Evolutionary conservation across 1,140 invertebrate species (phyloP), one percentile per base, ranked within the genome.

Genomic region (Sitophilus oryzae): DNA sequence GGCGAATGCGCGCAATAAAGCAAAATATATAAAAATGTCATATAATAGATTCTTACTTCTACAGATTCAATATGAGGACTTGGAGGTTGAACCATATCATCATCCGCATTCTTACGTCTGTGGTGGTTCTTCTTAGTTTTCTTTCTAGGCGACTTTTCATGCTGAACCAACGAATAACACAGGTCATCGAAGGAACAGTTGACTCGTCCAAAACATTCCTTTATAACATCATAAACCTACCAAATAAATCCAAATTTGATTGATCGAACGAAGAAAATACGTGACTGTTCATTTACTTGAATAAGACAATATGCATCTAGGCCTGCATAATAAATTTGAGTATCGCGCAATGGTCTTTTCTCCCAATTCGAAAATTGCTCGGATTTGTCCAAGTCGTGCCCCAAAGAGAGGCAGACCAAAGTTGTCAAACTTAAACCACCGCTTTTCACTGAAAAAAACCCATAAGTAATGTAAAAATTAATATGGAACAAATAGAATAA

Each of bases 311-410:
- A 83, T 2, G 88, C 87, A 76, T 92, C 89, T 20, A 90, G 65
- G 21, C 88, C 88, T 52, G 89, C 90, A 79, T 93, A 93, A 55
- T 73, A 67, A 21, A 89, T 79, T 74, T 93, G 91, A 48, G 79
- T 78, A 35, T 78, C 67, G 50, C 89, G 71, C 19, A 93, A 69
- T 18, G 91, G 91, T 65, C 90, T 75, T 54, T 80, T 76, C 66
- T 91, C 86, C 90, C 90, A 93, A 74, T 93, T 86, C 0, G 88
- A 91, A 75, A 91, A 88, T 62, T 91, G 89, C 70, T 93, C 86
- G 3, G 77, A 76, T 72, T 93, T 93, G 68, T 88, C 79, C 1
- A 93, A 67, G 19, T 81, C 79, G 48, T 79, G 70, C 10, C 88
- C 89, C 58, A 91, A 75, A 67, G 84, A 86, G 15, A 80, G 70